A percentile compares a stretch with the other conserved stretches of the same genome.
Evolutionary conservation across 2,797 vertebrate genomes (phyloP).

Genomic region (Gallirallus australis): DNA sequence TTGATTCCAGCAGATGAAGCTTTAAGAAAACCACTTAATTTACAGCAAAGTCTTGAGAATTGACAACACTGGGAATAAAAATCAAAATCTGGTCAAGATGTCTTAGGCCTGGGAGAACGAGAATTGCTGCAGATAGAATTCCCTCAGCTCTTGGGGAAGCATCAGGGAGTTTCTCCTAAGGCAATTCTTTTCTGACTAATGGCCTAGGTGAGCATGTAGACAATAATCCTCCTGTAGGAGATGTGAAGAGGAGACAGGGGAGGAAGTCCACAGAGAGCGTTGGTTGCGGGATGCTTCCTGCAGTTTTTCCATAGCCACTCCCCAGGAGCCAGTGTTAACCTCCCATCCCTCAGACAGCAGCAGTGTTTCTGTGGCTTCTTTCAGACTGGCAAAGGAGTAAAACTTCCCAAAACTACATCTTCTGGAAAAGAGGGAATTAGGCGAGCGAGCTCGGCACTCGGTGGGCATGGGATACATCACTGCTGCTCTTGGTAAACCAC

Average conservation of each 20-base stretch:
- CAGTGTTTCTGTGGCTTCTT: slow-evolving; percentile 15
- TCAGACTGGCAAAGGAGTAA: slow-evolving; percentile 51
- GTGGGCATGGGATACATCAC: slow-evolving; percentile 16
- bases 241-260: background rate
- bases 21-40: background rate
- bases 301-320: background rate
- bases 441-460: background rate
- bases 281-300: background rate
- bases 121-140: background rate
- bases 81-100: background rate
- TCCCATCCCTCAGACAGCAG: slow-evolving; percentile 11
- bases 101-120: background rate
- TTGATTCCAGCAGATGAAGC: background rate
- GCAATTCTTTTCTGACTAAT: background rate
- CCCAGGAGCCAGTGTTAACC: background rate
- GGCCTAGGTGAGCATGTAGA: background rate
- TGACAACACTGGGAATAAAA: background rate
- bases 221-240: background rate
- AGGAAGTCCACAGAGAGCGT: background rate
- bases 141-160: background rate
- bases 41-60: background rate
- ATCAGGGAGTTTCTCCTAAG: background rate
- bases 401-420: slow-evolving; percentile 52
- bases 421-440: slow-evolving; percentile 17
- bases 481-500: slow-evolving; percentile 35